These are phyloP conservation scores for Varanus salvator DNA, from an alignment of 2,113 vertebrate genomes.

Conservation along the genomic window DNA sequence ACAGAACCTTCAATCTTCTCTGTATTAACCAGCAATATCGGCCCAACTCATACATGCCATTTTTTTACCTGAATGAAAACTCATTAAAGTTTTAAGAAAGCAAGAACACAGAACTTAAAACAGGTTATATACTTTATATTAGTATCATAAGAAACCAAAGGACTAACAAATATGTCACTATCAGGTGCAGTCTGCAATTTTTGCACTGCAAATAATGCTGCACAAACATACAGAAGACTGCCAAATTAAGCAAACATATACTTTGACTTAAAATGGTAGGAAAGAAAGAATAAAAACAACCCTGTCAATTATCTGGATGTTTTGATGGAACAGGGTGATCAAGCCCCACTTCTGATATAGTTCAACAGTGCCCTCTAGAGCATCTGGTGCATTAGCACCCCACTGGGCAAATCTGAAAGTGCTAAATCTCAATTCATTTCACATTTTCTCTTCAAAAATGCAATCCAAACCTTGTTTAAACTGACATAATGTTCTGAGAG, in stretches of 20 bases:
- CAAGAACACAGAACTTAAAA: constrained; percentile 1
- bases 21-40: no score
- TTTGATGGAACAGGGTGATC: no score
- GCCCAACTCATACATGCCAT: constrained; percentile 17
- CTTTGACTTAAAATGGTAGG: background rate
- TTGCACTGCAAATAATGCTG: background rate
- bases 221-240: background rate
- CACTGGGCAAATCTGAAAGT: no score
- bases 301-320: background rate
- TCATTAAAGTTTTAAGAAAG: constrained; percentile 26
- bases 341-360: no score
- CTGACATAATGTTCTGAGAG: no score
- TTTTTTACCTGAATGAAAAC: constrained; percentile 33
- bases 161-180: constrained; percentile 7
- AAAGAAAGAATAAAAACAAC: background rate
- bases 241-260: background rate
- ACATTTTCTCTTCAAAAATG: no score
- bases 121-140: background rate
- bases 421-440: no score
- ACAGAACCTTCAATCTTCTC: no score
- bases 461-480: no score
- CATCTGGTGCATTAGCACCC: no score
- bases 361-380: no score
- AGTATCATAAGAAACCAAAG: background rate
- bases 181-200: background rate